Base-by-base conservation (phyloP, 2,113 vertebrate species). In the Macrotus californicus region DNA sequence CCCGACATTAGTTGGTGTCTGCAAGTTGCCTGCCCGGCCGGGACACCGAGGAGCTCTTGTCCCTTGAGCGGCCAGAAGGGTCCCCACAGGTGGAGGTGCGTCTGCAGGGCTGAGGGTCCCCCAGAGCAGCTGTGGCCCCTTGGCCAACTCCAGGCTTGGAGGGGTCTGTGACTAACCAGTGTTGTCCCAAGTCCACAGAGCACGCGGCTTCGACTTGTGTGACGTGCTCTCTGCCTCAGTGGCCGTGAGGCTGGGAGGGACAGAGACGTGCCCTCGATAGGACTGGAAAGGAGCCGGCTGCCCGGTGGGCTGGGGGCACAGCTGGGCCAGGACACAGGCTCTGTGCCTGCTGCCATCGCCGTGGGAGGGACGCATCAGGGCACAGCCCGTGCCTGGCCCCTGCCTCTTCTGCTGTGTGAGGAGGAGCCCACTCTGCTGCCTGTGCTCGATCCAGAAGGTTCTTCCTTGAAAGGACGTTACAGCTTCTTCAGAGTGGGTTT, bases 361-460 rank as follows among this genome's bases (percentile, higher is more conserved):
- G 43, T 61, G 84, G 95, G 95, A 93, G 77, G 48, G 89, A 87
- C 75, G 67, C 54, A 80, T 79, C 50, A 69, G 52, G 93, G 87
- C 73, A 59, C 91, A 80, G 86, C 86, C 46, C 77, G 56, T 69
- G 87, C 82, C 95, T 81, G 1, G 95, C 82, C 73, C 24, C 86
- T 34, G 73, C 96, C 89, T 48, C 39, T 66, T 93, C 31, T 24
- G 77, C 54, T 48, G 24, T 80, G 54, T 72, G 88, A 69, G 48
- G 85, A 66, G 61, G 88, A 56, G 80, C 0, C 94, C 6, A 10
- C 24, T 19, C 2, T 6, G 26, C 0, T 82, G 39, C 66, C 85
- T 80, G 67, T 34, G 64, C 54, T 95, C 92, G 36, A 36, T 77
- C 89, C 56, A 48, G 59, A 54, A 56, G 1, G 69, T 93, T 52